Base-by-base conservation (phyloP, 2,888 invertebrate species). In the Stramonita haemastoma region DNA sequence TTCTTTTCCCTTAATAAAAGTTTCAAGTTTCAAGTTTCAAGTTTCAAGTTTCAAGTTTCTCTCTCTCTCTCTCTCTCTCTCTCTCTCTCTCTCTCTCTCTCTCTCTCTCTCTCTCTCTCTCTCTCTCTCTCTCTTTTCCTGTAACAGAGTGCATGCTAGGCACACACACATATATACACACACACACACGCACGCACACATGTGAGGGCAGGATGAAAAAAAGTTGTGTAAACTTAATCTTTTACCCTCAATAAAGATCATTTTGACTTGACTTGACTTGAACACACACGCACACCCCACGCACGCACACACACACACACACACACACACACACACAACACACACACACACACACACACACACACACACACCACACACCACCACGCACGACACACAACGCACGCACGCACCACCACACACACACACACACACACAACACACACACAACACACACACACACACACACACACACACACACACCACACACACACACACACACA, bases 361-460 rank as follows among this genome's bases (percentile, higher is more conserved):
- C 19, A 22, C 19, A 26, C 26, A 26, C 19, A 26, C 17, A 22
- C 26, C 26, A 26, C 1, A 66, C 17, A 66, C n/a, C n/a, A n/a
- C n/a, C 66, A 66, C 26, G 13, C 17, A 66, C 66, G 19, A 66
- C 26, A 66, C 66, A 17, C 66, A 66, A 2, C 13, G n/a, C 29
- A 60, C 87, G 22, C 87, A 87, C 87, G 15, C 70, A 70, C 73
- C 19, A 70, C n/a, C 60, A 29, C n/a, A 60, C 87, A 70, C 66
- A 87, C 87, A 87, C 66, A 70, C 87, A 87, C 87, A 87, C 87
- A 70, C 70, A 87, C 66, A 73, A 19, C 73, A 87, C 36, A 73
- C 87, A 87, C 87, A 87, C 87, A 87, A n/a, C 87, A 87, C 36
- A 87, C 73, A 87, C 73, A 73, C 87, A 87, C n/a, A n/a, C n/a